Evolutionary conservation across 1,140 invertebrate species (phyloP), one percentile per base, ranked within the genome.

Genomic region (Saxidomus purpurata): DNA sequence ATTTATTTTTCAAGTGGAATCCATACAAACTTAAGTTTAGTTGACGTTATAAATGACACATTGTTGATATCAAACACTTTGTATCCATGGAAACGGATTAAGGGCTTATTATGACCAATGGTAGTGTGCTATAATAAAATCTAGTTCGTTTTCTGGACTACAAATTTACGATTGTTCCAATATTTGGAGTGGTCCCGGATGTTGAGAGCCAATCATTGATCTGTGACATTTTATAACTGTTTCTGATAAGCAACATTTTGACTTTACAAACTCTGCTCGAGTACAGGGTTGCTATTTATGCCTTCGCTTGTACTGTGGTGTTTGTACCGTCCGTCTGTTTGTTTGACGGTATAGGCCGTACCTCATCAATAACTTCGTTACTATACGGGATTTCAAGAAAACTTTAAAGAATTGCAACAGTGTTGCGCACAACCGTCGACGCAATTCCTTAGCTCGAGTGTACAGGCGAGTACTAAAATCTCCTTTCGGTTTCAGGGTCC

Each of bases 1-100:
- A 85, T 85, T 85, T 85, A 38, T 38, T 40, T 25, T 76, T 85
- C 47, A 55, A 85, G 83, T 85, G 83, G 15, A 61, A 28, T 36
- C 40, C 83, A 85, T 74, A 85, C 83, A 85, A 6, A 63, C 31
- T 36, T 40, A 74, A 69, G 34, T 52, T 31, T 52, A 52, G 28
- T 76, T 85, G 83, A 76, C 67, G 49, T 74, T 74, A 71, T 38
- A 74, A 52, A 71, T 28, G 67, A 22, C 83, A 71, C n/a, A 52
- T 55, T 74, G 52, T 52, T 74, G 63, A 85, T 74, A 25, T 47
- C 36, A 25, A 38, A 34, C 67, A 85, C 83, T 85, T 55, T 38
- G 47, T 85, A 22, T 36, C 83, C 69, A 76, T 85, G 38, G 63
- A 55, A 52, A 85, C 63, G 40, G 69, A 67, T 47, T 85, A 81